Conservation (phyloP, 2,888 invertebrate genomes). For the Tetramorium bicarinatum region DNA sequence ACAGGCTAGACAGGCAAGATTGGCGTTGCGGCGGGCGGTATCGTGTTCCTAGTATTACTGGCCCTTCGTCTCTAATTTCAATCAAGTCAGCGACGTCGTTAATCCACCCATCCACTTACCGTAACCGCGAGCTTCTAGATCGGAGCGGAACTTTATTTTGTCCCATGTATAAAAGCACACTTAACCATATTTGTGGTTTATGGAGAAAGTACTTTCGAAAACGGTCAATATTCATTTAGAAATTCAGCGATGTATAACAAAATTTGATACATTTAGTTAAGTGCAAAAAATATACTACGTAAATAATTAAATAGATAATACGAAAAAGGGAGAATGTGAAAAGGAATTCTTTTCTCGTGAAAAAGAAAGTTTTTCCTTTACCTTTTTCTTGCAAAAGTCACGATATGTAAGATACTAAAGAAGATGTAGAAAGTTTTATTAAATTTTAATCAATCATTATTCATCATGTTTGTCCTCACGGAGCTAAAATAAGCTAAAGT, state of each 20-base stretch:
- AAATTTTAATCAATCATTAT: background rate
- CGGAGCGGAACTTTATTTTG: constrained; percentile 30
- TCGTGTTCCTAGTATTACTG: constrained; percentile 55
- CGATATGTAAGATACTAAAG: background rate
- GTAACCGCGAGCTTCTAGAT: constrained; percentile 32
- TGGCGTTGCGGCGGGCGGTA: constrained; percentile 48
- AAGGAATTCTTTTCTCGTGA: background rate
- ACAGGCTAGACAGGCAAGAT: constrained; percentile 52
- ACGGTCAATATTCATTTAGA: background rate
- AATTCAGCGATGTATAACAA: background rate
- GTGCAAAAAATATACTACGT: background rate
- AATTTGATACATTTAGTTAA: background rate
- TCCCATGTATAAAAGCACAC: constrained; percentile 28
- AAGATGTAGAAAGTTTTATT: background rate
- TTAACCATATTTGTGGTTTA: constrained; percentile 1
- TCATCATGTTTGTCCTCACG: background rate
- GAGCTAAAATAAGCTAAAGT: background rate
- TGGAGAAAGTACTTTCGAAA: background rate
- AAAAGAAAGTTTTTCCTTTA: background rate
- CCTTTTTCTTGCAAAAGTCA: background rate
- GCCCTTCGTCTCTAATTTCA: constrained; percentile 58
- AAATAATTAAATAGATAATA: constrained; percentile 5
- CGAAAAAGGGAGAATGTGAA: background rate
- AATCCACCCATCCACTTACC: constrained; percentile 47
- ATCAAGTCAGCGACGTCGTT: constrained; percentile 48